Conservation (phyloP, 2,888 invertebrate species). For the Xanthia togata region DNA sequence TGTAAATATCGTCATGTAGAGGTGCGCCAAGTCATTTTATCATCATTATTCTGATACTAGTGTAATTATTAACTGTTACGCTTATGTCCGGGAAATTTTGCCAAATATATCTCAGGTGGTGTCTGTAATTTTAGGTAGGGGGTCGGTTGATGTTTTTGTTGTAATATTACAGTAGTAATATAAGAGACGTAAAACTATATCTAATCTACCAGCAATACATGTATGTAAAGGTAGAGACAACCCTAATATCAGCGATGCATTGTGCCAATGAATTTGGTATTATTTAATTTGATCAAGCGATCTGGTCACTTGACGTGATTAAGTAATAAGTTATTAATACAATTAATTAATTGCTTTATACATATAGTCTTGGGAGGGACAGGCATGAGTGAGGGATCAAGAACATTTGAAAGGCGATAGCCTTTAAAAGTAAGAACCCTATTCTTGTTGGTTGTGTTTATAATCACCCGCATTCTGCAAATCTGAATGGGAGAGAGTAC, state of each 20-base stretch:
- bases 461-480: no score
- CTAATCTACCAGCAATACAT: background rate
- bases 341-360: conserved; percentile 16
- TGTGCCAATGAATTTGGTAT: conserved; percentile 35
- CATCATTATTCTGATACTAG: conserved; percentile 57
- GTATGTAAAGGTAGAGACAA: background rate
- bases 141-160: conserved; percentile 31
- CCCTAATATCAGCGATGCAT: background rate
- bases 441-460: background rate
- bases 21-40: conserved; percentile 47
- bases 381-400: background rate
- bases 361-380: background rate
- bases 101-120: conserved; percentile 54
- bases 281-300: conserved; percentile 41
- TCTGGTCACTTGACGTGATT: conserved; percentile 5
- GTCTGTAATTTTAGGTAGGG: conserved; percentile 35
- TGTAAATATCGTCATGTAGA: conserved; percentile 54
- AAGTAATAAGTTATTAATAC: conserved; percentile 28
- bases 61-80: conserved; percentile 40
- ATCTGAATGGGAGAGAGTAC: background rate
- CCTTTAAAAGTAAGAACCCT: background rate
- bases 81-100: conserved; percentile 56
- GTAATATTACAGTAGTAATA: background rate
- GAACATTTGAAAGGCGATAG: background rate
- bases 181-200: conserved; percentile 1